Evolutionary conservation across 2,113 vertebrate genomes (phyloP), one percentile per base, ranked within the genome.

Genomic region (Periophthalmodon schlosseri): DNA sequence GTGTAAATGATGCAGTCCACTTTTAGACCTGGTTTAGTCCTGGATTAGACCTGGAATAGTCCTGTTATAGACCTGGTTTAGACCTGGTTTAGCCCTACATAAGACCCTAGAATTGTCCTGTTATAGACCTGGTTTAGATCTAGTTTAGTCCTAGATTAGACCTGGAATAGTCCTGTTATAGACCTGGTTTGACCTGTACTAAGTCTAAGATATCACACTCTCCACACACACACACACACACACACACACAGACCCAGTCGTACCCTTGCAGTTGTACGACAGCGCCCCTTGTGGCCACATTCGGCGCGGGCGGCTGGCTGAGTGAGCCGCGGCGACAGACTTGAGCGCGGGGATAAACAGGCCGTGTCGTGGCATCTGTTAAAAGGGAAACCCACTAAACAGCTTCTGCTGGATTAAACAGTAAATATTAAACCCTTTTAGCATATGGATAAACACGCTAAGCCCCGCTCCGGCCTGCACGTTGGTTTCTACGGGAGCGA

Each of bases 381-480:
- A 44, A 79, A 86, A 84, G 57, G 69, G 75, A 84, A 83, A 79
- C 58, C 75, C 64, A 73, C 77, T 73, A 65, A 88, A 86, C 82
- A 79, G 83, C 82, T 88, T 63, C 87, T 76, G 77, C 70, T 77
- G 84, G 85, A 88, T 91, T 86, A 88, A 60, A 74, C 79, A 70
- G 80, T 75, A 80, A 85, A 84, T 73, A 85, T 84, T 87, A 83
- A 87, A 85, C 75, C 76, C 68, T 69, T 67, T 90, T 87, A 89
- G 73, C 85, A 83, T 84, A 84, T 74, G 85, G 89, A 84, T 79
- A 85, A 89, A 90, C 83, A 87, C 75, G 81, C 79, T 74, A 84
- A 84, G 73, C 83, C 74, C 28, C 63, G 71, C 71, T 67, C 76
- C 24, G 57, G 58, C 68, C 23, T 74, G 64, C 58, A 12, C 68